These are phyloP conservation scores for Anolis sagrei DNA, from an alignment of 2,113 vertebrate species.

Conservation along the genomic window DNA sequence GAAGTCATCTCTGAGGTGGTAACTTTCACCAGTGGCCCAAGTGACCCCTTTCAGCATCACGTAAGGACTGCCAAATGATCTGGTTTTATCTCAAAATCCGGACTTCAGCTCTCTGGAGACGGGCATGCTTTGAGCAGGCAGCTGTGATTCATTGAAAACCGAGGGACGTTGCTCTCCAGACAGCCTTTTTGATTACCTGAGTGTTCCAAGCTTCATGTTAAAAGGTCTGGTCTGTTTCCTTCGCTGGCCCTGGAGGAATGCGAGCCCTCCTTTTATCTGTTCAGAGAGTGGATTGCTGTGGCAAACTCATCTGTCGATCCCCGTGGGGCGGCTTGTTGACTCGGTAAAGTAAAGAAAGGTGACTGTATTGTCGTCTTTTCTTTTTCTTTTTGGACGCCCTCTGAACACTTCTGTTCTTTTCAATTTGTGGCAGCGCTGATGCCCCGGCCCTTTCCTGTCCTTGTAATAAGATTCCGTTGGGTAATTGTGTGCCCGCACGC, in stretches of 20 bases:
- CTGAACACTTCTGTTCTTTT: constrained; percentile 32
- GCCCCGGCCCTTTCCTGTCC: constrained; percentile 19
- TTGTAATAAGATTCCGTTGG: constrained; percentile 48
- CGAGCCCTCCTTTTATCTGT: constrained; percentile 44
- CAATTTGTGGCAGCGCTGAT: constrained; percentile 25
- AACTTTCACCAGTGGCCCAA: rapidly evolving
- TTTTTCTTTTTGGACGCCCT: constrained; percentile 33
- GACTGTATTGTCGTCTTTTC: not conserved
- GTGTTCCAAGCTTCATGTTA: constrained; percentile 36
- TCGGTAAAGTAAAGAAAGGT: constrained; percentile 34
- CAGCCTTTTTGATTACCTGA: constrained; percentile 53
- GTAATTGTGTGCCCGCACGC: constrained; percentile 51
- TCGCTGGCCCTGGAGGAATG: not conserved
- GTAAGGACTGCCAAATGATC: constrained; percentile 25
- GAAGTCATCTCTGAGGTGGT: not conserved
- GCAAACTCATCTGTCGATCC: constrained; percentile 54
- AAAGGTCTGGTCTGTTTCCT: constrained; percentile 48
- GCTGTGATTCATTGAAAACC: constrained; percentile 51
- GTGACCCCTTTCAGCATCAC: not conserved
- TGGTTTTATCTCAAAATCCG: not conserved
- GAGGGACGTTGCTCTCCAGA: constrained; percentile 41
- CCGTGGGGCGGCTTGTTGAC: constrained; percentile 27
- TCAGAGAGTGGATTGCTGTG: constrained; percentile 47
- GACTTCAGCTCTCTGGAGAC: constrained; percentile 8
- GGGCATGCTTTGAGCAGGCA: constrained; percentile 14